These are phyloP conservation scores for Sebastes reedi DNA, from an alignment of 2,797 vertebrate species.

Conservation along the genomic window DNA sequence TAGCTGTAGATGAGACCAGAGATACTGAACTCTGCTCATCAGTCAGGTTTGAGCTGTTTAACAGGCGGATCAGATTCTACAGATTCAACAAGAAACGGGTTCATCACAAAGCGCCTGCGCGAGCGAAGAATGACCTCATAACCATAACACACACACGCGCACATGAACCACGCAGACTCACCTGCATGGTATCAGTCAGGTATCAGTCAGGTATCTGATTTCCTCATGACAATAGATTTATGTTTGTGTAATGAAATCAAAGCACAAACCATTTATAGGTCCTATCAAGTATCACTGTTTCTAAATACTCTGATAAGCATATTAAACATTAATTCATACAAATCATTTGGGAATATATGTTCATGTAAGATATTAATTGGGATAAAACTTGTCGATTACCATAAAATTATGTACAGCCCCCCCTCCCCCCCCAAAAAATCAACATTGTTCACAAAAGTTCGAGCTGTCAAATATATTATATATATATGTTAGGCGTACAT, in stretches of 20 bases:
- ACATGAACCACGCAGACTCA: background rate
- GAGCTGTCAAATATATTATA: background rate
- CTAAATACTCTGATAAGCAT: background rate
- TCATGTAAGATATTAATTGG: background rate
- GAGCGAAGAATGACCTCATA: constrained; percentile 62
- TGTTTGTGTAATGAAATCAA: background rate
- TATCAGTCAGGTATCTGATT: background rate
- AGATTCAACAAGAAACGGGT: constrained; percentile 61
- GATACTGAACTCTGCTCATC: too few species aligned
- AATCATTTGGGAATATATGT: background rate
- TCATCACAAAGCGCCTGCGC: constrained; percentile 71
- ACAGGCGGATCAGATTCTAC: constrained; percentile 55
- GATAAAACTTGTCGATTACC: background rate
- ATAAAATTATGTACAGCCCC: background rate
- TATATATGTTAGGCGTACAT: background rate
- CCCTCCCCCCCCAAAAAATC: rapidly evolving
- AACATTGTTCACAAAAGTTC: background rate
- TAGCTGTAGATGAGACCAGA: too few species aligned
- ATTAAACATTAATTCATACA: background rate
- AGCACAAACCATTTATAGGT: background rate
- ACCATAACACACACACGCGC: constrained; percentile 12
- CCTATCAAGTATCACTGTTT: background rate
- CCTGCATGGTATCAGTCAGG: background rate
- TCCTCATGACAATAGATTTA: background rate
- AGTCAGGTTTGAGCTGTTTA: too few species aligned